Percentiles rank a stretch among this genome's conserved stretches.
These are phyloP conservation scores for Phalera bucephala DNA, from an alignment of 2,888 invertebrate species.

Conservation along the genomic window DNA sequence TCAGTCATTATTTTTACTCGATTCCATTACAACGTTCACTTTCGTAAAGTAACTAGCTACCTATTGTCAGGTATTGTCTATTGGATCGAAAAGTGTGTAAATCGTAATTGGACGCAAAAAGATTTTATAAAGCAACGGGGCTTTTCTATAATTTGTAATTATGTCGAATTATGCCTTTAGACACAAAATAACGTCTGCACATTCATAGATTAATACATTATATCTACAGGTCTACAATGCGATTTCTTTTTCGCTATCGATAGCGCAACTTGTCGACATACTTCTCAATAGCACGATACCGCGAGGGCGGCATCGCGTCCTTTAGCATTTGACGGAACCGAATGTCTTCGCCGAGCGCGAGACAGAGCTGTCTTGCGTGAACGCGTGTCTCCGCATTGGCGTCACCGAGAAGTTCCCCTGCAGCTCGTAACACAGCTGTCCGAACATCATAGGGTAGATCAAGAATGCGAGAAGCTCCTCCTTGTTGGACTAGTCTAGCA, in stretches of 20 bases:
- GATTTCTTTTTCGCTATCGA: conserved; percentile 35
- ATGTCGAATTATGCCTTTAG: no score
- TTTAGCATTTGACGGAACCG: conserved; percentile 89
- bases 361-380: conserved; percentile 91
- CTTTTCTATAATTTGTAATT: no score
- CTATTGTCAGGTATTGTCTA: no score
- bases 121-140: no score
- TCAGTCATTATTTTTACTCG: conserved; percentile 51
- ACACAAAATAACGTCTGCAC: background rate
- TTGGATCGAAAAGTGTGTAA: no score
- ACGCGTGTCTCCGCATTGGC: conserved; percentile 93
- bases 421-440: conserved; percentile 90
- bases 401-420: conserved; percentile 92
- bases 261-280: conserved; percentile 84
- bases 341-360: conserved; percentile 87
- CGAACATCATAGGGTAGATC: conserved; percentile 89
- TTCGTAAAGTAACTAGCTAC: no score
- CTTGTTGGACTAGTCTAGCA: conserved; percentile 86
- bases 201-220: no score
- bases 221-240: background rate
- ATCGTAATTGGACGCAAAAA: no score
- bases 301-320: conserved; percentile 90
- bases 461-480: conserved; percentile 89
- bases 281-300: conserved; percentile 93
- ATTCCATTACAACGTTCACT: conserved; percentile 9